These are phyloP conservation scores for Drosophila seguyi DNA, from an alignment of 1,140 invertebrate species.

Conservation along the genomic window DNA sequence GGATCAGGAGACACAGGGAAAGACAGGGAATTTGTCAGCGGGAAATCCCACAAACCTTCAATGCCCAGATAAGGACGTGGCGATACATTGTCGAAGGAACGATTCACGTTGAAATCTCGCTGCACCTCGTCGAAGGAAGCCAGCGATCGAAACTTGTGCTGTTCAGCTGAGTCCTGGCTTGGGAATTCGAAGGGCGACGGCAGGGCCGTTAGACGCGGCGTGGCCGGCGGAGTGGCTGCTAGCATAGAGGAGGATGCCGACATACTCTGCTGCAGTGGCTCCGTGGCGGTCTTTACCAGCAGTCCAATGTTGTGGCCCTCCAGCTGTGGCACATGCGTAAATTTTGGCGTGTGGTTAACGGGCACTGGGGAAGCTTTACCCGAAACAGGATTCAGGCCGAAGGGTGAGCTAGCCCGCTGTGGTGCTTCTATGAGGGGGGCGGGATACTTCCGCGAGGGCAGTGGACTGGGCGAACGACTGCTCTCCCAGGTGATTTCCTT, in stretches of 20 bases:
- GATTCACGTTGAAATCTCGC: conserved; percentile 62
- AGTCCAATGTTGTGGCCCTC: conserved; percentile 80
- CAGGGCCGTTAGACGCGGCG: conserved; percentile 53
- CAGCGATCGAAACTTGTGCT: conserved; percentile 50
- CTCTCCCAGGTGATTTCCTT: conserved; percentile 34
- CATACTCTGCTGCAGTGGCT: conserved; percentile 65
- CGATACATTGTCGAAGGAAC: conserved; percentile 79
- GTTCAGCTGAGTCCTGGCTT: background rate
- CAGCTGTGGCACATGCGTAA: conserved; percentile 67
- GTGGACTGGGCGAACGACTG: conserved; percentile 65
- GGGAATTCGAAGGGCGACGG: conserved; percentile 67
- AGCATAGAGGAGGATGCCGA: conserved; percentile 62
- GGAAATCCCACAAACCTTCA: conserved; percentile 63
- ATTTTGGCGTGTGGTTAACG: conserved; percentile 30
- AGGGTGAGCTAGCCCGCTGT: conserved; percentile 67
- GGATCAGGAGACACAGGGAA: background rate
- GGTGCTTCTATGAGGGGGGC: conserved; percentile 74
- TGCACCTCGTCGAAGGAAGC: conserved; percentile 54
- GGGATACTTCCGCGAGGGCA: conserved; percentile 70
- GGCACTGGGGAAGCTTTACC: conserved; percentile 26
- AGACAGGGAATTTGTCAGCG: conserved; percentile 6
- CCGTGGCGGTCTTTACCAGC: conserved; percentile 66
- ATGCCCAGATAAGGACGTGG: conserved; percentile 78
- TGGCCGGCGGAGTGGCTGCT: conserved; percentile 58
- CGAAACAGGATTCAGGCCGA: conserved; percentile 66